Conservation (phyloP, 2,797 vertebrate species). For the Tokudaia tokunoshimensis region DNA sequence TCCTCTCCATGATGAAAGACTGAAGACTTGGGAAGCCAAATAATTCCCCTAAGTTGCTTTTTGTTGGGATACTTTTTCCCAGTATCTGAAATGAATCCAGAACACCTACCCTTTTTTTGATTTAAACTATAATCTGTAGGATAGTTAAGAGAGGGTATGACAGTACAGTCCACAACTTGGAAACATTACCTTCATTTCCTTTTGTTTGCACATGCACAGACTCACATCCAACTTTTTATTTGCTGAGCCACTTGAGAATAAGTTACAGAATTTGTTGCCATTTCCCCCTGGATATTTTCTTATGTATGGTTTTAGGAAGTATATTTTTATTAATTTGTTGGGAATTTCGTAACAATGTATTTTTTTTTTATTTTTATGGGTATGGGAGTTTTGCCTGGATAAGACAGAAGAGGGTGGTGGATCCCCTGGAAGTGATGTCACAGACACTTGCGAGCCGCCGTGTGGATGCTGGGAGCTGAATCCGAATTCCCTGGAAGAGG, state of each 20-base stretch:
- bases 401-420: background rate
- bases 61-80: background rate
- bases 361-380: background rate
- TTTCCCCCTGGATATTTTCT: background rate
- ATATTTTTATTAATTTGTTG: background rate
- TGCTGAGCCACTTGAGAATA: background rate
- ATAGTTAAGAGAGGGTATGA: background rate
- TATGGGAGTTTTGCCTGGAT: background rate
- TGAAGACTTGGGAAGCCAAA: background rate
- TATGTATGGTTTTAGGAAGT: background rate
- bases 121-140: background rate
- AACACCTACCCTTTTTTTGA: background rate
- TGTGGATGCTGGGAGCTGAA: constrained; percentile 11
- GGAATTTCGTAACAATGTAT: background rate
- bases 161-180: background rate
- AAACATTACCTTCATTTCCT: background rate
- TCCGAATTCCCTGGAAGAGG: background rate
- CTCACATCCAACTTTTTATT: background rate
- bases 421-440: background rate
- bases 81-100: background rate
- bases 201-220: background rate
- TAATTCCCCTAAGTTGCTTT: background rate
- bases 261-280: background rate
- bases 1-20: background rate
- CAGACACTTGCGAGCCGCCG: background rate